Evolutionary conservation across 2,888 invertebrate genomes (phyloP).

Genomic region (Leptinotarsa peninsularis): DNA sequence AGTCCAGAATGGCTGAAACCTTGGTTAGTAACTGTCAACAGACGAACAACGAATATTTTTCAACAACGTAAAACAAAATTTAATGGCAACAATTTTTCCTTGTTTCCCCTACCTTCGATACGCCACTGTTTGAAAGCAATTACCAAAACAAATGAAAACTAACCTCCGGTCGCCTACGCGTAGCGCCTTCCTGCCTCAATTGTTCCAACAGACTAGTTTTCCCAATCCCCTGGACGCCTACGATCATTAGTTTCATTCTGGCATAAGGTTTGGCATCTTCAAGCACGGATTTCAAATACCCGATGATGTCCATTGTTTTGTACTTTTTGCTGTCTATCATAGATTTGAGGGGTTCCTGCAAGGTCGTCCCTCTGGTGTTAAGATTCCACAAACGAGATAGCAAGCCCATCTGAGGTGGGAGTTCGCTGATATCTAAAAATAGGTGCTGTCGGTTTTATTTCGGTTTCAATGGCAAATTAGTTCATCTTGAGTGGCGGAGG

Average conservation of each 20-base stretch:
- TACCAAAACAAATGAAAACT: slow-evolving; percentile 34
- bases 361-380: slow-evolving; percentile 88
- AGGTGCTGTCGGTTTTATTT: slow-evolving; percentile 25
- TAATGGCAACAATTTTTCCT: no score
- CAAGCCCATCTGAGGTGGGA: slow-evolving; percentile 96
- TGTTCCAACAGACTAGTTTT: slow-evolving; percentile 94
- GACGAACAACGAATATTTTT: no score
- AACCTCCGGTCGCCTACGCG: slow-evolving; percentile 77
- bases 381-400: slow-evolving; percentile 96
- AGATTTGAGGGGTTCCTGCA: slow-evolving; percentile 88
- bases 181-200: slow-evolving; percentile 86
- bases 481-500: background rate
- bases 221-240: slow-evolving; percentile 86
- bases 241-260: slow-evolving; percentile 95
- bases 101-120: no score
- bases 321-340: slow-evolving; percentile 94
- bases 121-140: background rate
- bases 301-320: slow-evolving; percentile 95
- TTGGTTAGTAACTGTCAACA: no score
- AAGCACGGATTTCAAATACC: slow-evolving; percentile 88
- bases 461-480: slow-evolving; percentile 1
- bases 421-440: slow-evolving; percentile 79
- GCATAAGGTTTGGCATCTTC: slow-evolving; percentile 94
- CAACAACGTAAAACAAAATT: no score
- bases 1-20: no score